phyloP scores from a whole-genome alignment of 2,113 vertebrate genomes.

The Oceanodroma tethys region DNA sequence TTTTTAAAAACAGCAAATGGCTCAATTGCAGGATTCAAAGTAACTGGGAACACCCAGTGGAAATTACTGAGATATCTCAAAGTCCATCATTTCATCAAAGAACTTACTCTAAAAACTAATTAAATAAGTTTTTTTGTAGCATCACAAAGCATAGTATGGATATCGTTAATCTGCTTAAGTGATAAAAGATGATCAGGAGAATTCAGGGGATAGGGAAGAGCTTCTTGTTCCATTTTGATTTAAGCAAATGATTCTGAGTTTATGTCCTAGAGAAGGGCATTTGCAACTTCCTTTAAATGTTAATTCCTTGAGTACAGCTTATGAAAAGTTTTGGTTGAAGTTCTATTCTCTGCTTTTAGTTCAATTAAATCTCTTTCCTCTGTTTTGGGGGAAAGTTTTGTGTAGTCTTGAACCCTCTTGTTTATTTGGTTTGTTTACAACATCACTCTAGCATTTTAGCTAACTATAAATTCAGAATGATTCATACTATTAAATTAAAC shows the following conservation, averaged over 20 bases:
- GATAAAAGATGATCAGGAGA: neutral
- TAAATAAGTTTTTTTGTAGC: neutral
- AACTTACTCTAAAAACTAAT: neutral
- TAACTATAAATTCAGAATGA: neutral
- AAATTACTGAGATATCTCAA: neutral
- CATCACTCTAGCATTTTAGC: neutral
- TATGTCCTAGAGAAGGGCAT: neutral
- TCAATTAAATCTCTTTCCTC: neutral
- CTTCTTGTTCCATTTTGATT: neutral
- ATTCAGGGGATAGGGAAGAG: neutral
- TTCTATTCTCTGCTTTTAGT: neutral
- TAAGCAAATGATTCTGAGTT: conserved; percentile 24
- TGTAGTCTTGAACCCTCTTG: neutral
- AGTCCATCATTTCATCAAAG: neutral
- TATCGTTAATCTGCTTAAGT: neutral
- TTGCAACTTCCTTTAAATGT: conserved; percentile 17
- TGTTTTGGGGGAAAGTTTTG: neutral
- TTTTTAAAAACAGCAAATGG: neutral
- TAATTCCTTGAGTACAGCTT: neutral
- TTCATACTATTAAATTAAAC: conserved; percentile 11
- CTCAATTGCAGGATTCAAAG: neutral
- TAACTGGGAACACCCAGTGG: neutral
- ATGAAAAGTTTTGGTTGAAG: neutral
- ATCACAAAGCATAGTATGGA: neutral
- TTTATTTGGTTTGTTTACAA: conserved; percentile 5